A percentile compares a stretch with the other conserved stretches of the same genome.
Evolutionary conservation across 2,113 vertebrate genomes (phyloP).

Genomic region (Halichoeres trimaculatus): DNA sequence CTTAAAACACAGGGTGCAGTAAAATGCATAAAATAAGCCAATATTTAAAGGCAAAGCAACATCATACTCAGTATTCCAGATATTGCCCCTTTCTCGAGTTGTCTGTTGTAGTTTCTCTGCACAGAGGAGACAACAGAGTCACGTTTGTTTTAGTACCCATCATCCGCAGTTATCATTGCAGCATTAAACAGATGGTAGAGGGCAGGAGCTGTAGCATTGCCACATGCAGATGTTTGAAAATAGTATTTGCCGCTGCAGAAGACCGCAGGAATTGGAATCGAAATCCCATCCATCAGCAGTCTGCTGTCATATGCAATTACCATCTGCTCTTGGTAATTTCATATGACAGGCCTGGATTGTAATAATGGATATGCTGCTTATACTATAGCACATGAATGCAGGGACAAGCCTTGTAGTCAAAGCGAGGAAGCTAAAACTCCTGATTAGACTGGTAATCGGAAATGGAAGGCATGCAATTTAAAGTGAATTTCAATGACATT

Average conservation of each 20-base stretch:
- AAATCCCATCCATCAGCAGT: conserved; percentile 60
- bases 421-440: conserved; percentile 31
- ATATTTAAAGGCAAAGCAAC: no score
- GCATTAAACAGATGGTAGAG: conserved; percentile 47
- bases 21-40: no score
- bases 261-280: conserved; percentile 30
- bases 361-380: conserved; percentile 53
- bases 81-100: background rate
- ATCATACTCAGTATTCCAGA: background rate
- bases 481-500: conserved; percentile 62
- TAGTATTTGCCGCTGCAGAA: conserved; percentile 6
- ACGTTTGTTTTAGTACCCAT: conserved; percentile 26
- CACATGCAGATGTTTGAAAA: conserved; percentile 41
- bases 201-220: conserved; percentile 26
- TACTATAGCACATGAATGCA: conserved; percentile 36
- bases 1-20: no score
- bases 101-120: conserved; percentile 2
- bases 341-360: conserved; percentile 38
- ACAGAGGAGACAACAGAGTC: conserved; percentile 10
- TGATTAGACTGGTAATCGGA: conserved; percentile 54
- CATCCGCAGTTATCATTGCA: conserved; percentile 34
- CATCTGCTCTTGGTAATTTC: conserved; percentile 55
- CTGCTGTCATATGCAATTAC: conserved; percentile 51
- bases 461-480: conserved; percentile 23
- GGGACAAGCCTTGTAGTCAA: conserved; percentile 25